A percentile compares a stretch with the other conserved stretches of the same genome.
Conservation (phyloP, 2,113 vertebrate species). For the Nothocercus julius region DNA sequence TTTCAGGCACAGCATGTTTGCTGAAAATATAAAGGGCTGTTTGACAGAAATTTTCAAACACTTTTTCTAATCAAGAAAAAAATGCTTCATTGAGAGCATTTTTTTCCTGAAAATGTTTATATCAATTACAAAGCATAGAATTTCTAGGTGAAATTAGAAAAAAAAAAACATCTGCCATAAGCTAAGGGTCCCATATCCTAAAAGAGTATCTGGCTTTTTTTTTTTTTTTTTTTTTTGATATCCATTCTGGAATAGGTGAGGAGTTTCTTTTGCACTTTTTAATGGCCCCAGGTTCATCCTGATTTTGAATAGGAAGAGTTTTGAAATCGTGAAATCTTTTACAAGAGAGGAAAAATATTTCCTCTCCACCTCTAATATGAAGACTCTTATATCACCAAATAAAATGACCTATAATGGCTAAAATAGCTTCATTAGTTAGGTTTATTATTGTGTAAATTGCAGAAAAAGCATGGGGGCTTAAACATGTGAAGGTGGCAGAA, state of each 20-base stretch:
- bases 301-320: neutral
- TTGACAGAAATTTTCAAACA: conserved; percentile 1
- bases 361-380: neutral
- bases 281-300: neutral
- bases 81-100: neutral
- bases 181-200: neutral
- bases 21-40: neutral
- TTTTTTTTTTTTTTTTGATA: accelerated
- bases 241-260: neutral
- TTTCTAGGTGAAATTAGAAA: neutral
- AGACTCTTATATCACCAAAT: conserved; percentile 19
- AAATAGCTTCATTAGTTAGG: conserved; percentile 20
- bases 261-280: neutral
- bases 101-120: neutral
- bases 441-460: conserved; percentile 24
- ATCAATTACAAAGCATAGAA: neutral
- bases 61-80: neutral
- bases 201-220: neutral
- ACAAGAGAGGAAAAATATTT: conserved; percentile 10
- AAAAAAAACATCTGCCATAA: neutral
- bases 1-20: neutral
- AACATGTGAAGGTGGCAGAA: conserved; percentile 35
- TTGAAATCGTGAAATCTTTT: conserved; percentile 15
- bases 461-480: neutral
- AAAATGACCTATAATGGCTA: neutral